phyloP scores from a whole-genome alignment of 2,888 invertebrate species.

The Vannuccia rotundouncinata region DNA sequence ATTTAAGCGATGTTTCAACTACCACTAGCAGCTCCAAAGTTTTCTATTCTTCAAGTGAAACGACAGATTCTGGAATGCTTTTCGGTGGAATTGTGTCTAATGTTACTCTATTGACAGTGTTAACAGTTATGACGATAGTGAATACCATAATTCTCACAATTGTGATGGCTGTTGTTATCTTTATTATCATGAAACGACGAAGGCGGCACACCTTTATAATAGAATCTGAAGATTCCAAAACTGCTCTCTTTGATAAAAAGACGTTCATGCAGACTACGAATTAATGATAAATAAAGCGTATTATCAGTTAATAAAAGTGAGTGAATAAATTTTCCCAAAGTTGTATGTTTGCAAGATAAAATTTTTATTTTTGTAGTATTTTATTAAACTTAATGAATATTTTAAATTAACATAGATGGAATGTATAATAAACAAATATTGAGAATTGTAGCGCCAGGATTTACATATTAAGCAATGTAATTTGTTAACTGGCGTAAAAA shows the following conservation, averaged over 20 bases:
- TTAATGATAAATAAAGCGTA: no score
- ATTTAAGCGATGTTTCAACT: background rate
- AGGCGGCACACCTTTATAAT: background rate
- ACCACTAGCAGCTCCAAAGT: background rate
- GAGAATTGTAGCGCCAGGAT: no score
- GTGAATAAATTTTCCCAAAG: no score
- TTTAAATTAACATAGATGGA: no score
- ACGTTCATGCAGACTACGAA: no score
- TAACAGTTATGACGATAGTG: background rate
- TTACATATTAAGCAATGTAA: no score
- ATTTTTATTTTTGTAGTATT: no score
- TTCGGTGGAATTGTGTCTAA: background rate
- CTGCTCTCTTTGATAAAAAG: background rate
- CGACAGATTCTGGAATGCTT: background rate
- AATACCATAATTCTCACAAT: background rate
- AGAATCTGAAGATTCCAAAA: constrained; percentile 9
- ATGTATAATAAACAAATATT: no score
- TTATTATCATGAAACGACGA: background rate
- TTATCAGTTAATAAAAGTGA: no score
- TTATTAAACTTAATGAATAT: no score
- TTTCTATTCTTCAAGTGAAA: background rate
- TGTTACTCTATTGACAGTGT: background rate
- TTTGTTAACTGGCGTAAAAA: no score
- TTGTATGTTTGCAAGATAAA: no score
- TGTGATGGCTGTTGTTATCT: constrained; percentile 1